A percentile compares a stretch with the other conserved stretches of the same genome.
Conservation (phyloP, 1,140 invertebrate species). For the Drosophila malerkotliana region DNA sequence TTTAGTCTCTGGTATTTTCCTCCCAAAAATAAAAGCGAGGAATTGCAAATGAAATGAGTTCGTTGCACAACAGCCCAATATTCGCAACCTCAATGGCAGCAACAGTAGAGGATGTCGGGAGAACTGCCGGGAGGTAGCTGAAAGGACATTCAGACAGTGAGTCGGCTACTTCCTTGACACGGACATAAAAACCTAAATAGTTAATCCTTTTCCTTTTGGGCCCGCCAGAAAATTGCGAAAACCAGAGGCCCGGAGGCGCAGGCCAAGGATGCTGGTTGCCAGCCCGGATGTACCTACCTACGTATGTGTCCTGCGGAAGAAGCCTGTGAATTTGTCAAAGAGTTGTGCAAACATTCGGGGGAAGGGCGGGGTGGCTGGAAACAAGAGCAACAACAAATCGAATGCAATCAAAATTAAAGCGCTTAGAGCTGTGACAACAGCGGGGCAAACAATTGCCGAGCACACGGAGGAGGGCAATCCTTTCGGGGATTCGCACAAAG, state of each 20-base stretch:
- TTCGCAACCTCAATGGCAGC: slow-evolving; percentile 37
- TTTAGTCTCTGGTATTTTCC: slow-evolving; percentile 4
- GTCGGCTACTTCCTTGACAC: slow-evolving; percentile 64
- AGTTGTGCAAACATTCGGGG: slow-evolving; percentile 65
- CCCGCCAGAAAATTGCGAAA: slow-evolving; percentile 68
- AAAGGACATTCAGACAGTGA: slow-evolving; percentile 23
- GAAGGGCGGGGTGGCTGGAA: slow-evolving; percentile 17
- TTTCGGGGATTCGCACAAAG: slow-evolving; percentile 74
- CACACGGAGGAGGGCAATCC: slow-evolving; percentile 51
- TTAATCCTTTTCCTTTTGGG: slow-evolving; percentile 65
- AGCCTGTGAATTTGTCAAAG: slow-evolving; percentile 81
- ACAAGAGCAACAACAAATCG: slow-evolving; percentile 71
- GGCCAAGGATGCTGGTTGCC: slow-evolving; percentile 30
- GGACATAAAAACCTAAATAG: slow-evolving; percentile 63
- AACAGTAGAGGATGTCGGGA: slow-evolving; percentile 4
- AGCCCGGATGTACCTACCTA: not conserved
- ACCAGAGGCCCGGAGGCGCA: slow-evolving; percentile 33
- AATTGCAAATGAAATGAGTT: slow-evolving; percentile 43
- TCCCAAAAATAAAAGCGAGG: slow-evolving; percentile 5
- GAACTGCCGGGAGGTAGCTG: slow-evolving; percentile 21
- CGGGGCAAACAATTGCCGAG: slow-evolving; percentile 64
- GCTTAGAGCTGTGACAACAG: slow-evolving; percentile 80
- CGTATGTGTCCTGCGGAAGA: not conserved
- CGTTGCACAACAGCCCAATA: slow-evolving; percentile 17
- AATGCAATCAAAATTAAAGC: slow-evolving; percentile 83